Conservation (phyloP, 2,888 invertebrate genomes). For the Linnaemya tessellans region DNA sequence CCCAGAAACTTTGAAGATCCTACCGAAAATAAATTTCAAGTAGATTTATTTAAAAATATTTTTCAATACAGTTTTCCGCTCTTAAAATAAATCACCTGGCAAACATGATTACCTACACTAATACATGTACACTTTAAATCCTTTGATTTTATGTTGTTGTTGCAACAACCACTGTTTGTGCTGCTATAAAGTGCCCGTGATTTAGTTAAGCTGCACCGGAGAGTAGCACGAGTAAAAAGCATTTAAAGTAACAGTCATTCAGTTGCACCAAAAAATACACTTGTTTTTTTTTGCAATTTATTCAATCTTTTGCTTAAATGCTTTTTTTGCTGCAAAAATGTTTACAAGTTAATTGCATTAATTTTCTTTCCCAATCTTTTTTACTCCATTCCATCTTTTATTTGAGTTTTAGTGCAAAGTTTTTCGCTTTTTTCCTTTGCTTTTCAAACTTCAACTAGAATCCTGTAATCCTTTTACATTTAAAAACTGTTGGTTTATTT, state of each 20-base stretch:
- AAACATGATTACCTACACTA: background rate
- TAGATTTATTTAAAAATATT: background rate
- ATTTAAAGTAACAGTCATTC: background rate
- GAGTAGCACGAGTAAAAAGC: background rate
- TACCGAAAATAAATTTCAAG: too few relatives aligned
- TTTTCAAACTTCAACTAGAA: background rate
- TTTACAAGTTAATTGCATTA: constrained; percentile 38
- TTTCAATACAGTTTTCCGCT: background rate
- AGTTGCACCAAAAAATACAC: background rate
- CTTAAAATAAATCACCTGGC: background rate
- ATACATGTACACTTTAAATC: background rate
- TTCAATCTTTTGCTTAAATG: constrained; percentile 19
- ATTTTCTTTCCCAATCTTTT: constrained; percentile 29
- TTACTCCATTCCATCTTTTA: constrained; percentile 5
- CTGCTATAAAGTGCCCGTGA: background rate
- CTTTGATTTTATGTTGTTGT: background rate
- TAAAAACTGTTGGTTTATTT: background rate
- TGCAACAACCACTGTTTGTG: background rate
- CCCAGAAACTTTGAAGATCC: too few relatives aligned
- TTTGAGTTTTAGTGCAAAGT: background rate
- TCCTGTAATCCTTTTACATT: background rate
- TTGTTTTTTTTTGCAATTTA: background rate
- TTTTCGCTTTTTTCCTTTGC: background rate
- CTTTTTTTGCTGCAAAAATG: background rate
- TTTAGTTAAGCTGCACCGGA: background rate